Evolutionary conservation across 1,140 invertebrate species (phyloP), one percentile per base, ranked within the genome.

Genomic region (Vollenhovia emeryi): DNA sequence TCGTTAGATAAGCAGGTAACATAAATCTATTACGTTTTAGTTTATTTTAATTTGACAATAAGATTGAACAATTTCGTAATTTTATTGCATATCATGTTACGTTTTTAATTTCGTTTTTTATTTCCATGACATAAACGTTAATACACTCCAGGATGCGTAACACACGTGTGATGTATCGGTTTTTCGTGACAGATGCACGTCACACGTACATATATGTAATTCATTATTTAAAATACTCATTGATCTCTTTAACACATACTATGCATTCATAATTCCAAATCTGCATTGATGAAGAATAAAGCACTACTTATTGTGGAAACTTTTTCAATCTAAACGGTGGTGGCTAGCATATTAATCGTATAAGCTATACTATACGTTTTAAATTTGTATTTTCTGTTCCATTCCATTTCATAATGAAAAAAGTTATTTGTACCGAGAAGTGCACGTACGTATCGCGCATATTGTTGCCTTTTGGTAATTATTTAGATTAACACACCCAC

Each of bases 41-140:
- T 74, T 24, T 40, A 24, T n/a, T 57, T 57, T 48, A 57, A 55
- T n/a, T 1, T 57, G n/a, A n/a, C n/a, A n/a, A n/a, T n/a, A 40
- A 30, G 18, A 75, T 75, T 59, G 18, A 8, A 24, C 18, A 24
- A n/a, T 5, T 75, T 15, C 55, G 55, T 71, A 71, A 71, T 50
- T 33, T 71, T 40, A 40, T 75, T 50, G 13, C 27, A n/a, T 30
- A n/a, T 18, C 3, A 45, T 24, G 15, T 68, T 45, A 45, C 15
- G 21, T 45, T 43, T 3, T 15, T 7, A 68, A 43, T 45, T 27
- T 68, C 13, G 24, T 45, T 13, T 11, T 66, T 2, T 5, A 45
- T 43, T 66, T 13, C 11, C 24, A 27, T 59, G 24, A 59, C 1
- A 59, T 2, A 18, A 30, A 30, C 27, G 13, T 59, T 59, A 59